Conservation (phyloP, 2,888 invertebrate genomes). For the Scaptomyza cyrtandrae region DNA sequence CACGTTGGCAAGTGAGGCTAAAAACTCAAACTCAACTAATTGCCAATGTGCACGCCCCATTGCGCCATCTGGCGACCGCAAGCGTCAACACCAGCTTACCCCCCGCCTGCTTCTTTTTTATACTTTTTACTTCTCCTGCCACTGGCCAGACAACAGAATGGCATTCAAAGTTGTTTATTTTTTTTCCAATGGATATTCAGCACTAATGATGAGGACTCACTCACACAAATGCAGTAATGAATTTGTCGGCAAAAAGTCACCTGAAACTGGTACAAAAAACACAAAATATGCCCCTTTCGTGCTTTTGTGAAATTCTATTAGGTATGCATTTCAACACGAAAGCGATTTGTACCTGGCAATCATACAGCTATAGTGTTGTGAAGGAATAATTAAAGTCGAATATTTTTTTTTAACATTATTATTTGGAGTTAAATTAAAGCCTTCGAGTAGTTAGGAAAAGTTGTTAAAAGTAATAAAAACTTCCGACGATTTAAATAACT, state of each 20-base stretch:
- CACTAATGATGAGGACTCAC: constrained; percentile 52
- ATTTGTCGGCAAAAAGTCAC: constrained; percentile 29
- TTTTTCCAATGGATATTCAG: constrained; percentile 38
- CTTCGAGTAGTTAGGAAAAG: no score
- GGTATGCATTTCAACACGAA: constrained; percentile 2
- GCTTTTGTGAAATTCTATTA: constrained; percentile 8
- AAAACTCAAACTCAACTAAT: constrained; percentile 52
- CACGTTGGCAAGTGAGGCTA: constrained; percentile 24
- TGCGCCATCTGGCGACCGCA: constrained; percentile 44
- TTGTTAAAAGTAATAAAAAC: no score
- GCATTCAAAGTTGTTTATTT: constrained; percentile 27
- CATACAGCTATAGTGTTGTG: not conserved
- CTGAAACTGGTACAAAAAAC: constrained; percentile 13
- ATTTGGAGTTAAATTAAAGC: no score
- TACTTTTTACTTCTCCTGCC: not conserved
- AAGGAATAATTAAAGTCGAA: not conserved
- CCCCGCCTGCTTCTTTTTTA: not conserved
- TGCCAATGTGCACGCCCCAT: constrained; percentile 53
- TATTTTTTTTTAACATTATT: not conserved
- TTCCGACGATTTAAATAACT: not conserved
- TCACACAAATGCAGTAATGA: constrained; percentile 32
- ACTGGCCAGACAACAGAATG: constrained; percentile 14
- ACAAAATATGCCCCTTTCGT: constrained; percentile 13
- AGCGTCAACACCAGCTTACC: not conserved
- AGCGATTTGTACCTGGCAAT: constrained; percentile 15